These are phyloP conservation scores for Rhadina sibilatrix DNA, from an alignment of 2,113 vertebrate species.

Conservation along the genomic window DNA sequence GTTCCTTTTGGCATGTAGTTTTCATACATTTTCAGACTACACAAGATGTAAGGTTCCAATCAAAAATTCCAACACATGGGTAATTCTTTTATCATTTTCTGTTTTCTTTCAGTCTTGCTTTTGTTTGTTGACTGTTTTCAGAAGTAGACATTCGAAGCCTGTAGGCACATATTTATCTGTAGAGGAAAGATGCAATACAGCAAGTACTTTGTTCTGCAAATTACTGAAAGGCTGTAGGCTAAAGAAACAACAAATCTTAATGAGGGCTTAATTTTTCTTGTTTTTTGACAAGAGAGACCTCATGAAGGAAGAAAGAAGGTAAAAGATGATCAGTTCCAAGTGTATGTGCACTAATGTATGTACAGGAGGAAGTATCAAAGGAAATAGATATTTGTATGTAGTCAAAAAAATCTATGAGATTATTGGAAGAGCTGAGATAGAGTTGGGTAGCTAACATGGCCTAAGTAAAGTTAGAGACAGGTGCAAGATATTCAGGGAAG, in stretches of 20 bases:
- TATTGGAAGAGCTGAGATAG: neutral
- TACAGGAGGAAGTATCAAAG: neutral
- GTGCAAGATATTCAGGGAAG: neutral
- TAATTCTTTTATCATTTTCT: neutral
- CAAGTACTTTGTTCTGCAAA: neutral
- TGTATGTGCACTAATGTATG: neutral
- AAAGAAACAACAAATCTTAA: neutral
- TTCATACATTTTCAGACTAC: neutral
- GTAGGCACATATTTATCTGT: neutral
- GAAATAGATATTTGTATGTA: neutral
- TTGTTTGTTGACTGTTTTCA: conserved; percentile 4
- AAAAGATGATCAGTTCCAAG: neutral
- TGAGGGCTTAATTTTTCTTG: neutral
- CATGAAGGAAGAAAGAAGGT: neutral
- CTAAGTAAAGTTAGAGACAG: neutral
- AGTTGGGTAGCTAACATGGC: neutral
- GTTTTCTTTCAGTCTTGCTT: neutral
- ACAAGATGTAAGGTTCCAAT: neutral
- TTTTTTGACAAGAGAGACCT: neutral
- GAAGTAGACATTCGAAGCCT: neutral
- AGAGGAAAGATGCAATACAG: conserved; percentile 24
- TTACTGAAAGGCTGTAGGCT: neutral
- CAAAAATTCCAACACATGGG: neutral
- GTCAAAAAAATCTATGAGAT: neutral
- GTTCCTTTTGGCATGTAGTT: neutral